Conservation (phyloP, 2,888 invertebrate genomes). For the Stenolophus ochropezus region DNA sequence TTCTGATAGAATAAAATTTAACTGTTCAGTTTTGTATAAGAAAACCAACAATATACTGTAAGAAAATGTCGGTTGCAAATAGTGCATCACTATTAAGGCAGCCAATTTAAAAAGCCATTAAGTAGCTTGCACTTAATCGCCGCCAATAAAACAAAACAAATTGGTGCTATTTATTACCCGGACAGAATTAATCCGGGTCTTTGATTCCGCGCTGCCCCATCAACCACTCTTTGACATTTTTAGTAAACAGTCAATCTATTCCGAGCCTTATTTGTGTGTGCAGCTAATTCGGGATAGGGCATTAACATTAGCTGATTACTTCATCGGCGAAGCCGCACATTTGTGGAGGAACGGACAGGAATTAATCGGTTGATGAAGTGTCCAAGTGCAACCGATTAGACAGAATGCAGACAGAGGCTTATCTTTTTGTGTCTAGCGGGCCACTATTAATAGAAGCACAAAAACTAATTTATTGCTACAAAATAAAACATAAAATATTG, state of each 20-base stretch:
- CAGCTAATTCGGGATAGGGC: conserved; percentile 29
- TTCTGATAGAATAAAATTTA: too few relatives aligned
- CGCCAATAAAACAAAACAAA: conserved; percentile 32
- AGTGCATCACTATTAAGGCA: not conserved
- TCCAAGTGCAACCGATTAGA: conserved; percentile 1
- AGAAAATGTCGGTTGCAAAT: not conserved
- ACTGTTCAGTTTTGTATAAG: too few relatives aligned
- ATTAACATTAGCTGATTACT: conserved; percentile 30
- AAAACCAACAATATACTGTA: too few relatives aligned
- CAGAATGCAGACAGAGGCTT: conserved; percentile 39
- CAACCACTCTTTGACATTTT: conserved; percentile 39
- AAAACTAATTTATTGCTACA: conserved; percentile 44
- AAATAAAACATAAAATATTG: conserved; percentile 47
- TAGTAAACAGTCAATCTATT: conserved; percentile 49
- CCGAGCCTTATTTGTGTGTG: conserved; percentile 40
- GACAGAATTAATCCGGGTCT: conserved; percentile 19
- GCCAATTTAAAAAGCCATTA: not conserved
- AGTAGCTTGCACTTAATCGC: not conserved
- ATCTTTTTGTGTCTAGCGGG: conserved; percentile 45
- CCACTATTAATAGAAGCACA: conserved; percentile 31
- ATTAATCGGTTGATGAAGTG: conserved; percentile 28
- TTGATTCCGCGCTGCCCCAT: not conserved
- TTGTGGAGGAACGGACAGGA: not conserved
- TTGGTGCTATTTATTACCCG: conserved; percentile 6
- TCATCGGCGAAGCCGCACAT: not conserved